Percentiles rank a stretch among this genome's conserved stretches.
Conservation (phyloP, 2,888 invertebrate genomes). For the Cerastis leucographa region DNA sequence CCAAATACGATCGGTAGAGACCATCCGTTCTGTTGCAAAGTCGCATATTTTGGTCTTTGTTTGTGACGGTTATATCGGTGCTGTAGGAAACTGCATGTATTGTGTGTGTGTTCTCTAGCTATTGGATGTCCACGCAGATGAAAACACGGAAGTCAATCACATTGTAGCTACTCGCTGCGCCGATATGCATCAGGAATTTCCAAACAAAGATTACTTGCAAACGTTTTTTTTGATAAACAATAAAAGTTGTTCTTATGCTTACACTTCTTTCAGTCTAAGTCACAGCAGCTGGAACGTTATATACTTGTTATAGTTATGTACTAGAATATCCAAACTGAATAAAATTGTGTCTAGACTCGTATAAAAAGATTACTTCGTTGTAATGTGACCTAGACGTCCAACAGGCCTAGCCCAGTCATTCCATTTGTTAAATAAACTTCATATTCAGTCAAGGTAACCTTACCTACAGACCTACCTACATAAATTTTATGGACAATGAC, state of each 20-base stretch:
- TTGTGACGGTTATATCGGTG: neutral
- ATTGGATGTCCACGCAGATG: neutral
- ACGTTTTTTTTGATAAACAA: no score
- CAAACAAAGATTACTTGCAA: neutral
- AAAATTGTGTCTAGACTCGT: slow-evolving; percentile 7
- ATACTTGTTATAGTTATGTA: neutral
- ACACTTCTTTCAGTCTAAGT: neutral
- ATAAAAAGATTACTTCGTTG: slow-evolving; percentile 4
- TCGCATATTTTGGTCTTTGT: neutral
- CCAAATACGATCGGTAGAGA: neutral
- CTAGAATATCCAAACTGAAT: slow-evolving; percentile 7
- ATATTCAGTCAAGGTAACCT: slow-evolving; percentile 25
- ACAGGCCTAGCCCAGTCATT: slow-evolving; percentile 2
- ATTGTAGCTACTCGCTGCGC: neutral
- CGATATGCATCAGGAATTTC: neutral
- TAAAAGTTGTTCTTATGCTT: neutral
- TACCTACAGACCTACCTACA: slow-evolving; percentile 18
- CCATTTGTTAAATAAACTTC: slow-evolving; percentile 37
- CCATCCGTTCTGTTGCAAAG: neutral
- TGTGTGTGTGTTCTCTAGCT: neutral
- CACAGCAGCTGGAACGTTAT: neutral
- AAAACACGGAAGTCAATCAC: slow-evolving; percentile 15
- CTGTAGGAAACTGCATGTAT: neutral
- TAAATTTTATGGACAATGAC: slow-evolving; percentile 50
- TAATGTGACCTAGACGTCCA: neutral